phyloP scores from a whole-genome alignment of 2,797 vertebrate species.

The Lepus townsendii region DNA sequence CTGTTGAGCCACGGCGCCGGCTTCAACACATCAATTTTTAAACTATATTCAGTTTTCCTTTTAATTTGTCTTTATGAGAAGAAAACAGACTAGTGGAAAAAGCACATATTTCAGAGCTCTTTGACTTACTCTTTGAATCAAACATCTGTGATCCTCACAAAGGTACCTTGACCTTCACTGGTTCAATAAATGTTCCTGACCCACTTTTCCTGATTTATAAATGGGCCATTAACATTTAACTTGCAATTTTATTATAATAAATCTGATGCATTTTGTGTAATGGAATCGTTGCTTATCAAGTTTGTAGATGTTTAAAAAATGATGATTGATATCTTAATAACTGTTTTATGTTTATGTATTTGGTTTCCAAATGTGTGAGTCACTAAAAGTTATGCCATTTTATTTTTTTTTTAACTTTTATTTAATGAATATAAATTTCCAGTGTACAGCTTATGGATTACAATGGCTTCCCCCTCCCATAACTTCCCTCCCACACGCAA shows the following conservation, averaged over 20 bases:
- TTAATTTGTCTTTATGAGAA: not conserved
- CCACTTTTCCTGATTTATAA: not conserved
- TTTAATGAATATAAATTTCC: no score
- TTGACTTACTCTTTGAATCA: not conserved
- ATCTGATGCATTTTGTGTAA: not conserved
- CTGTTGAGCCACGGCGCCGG: no score
- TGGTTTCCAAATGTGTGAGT: not conserved
- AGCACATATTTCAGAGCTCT: not conserved
- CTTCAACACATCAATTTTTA: not conserved
- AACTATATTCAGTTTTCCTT: not conserved
- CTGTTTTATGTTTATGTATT: not conserved
- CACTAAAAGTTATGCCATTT: not conserved
- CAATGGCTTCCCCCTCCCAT: no score
- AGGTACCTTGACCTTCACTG: not conserved
- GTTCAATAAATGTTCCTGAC: not conserved
- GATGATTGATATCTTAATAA: not conserved
- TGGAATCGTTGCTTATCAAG: not conserved
- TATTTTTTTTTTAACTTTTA: no score
- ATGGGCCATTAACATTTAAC: not conserved
- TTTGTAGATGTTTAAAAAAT: not conserved
- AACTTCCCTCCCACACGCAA: no score
- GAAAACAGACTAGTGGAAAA: not conserved
- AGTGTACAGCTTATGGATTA: no score
- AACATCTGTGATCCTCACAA: not conserved
- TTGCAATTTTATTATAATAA: conserved; percentile 46